Percentiles rank a stretch among this genome's conserved stretches.
Conservation (phyloP, 2,888 invertebrate genomes). For the Cephus spinipes region DNA sequence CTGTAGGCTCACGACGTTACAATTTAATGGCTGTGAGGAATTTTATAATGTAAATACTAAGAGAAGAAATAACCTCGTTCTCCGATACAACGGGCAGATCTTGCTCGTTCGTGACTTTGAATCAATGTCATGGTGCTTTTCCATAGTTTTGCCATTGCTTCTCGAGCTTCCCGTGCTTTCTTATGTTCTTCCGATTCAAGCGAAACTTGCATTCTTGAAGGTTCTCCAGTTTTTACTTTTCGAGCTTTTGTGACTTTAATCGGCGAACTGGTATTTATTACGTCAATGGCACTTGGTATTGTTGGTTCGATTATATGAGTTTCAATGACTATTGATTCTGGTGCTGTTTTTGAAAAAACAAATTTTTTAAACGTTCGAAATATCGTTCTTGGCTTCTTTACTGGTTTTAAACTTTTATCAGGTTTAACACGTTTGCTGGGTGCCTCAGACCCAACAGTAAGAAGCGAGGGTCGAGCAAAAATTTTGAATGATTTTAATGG, state of each 20-base stretch:
- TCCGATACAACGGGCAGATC: constrained; percentile 39
- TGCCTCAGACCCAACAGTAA: not conserved
- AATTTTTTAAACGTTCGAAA: too few relatives aligned
- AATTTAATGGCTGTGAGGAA: not conserved
- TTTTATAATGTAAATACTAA: not conserved
- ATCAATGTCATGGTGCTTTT: constrained; percentile 41
- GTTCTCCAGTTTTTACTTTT: constrained; percentile 5
- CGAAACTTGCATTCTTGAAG: not conserved
- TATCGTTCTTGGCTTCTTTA: not conserved
- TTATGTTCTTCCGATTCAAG: constrained; percentile 30
- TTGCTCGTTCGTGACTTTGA: constrained; percentile 53
- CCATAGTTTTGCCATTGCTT: constrained; percentile 23
- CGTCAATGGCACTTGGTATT: not conserved
- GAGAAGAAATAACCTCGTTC: constrained; percentile 28
- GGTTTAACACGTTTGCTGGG: not conserved
- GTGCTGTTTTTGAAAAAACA: not conserved
- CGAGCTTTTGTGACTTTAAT: not conserved
- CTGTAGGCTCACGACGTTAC: not conserved
- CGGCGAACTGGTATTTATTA: not conserved
- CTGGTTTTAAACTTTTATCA: not conserved
- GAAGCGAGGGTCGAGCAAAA: not conserved
- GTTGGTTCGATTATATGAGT: not conserved
- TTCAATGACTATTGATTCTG: not conserved
- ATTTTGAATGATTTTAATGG: not conserved
- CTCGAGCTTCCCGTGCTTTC: constrained; percentile 29